phyloP scores from a whole-genome alignment of 2,888 invertebrate genomes.

The Oeneis ivallda region DNA sequence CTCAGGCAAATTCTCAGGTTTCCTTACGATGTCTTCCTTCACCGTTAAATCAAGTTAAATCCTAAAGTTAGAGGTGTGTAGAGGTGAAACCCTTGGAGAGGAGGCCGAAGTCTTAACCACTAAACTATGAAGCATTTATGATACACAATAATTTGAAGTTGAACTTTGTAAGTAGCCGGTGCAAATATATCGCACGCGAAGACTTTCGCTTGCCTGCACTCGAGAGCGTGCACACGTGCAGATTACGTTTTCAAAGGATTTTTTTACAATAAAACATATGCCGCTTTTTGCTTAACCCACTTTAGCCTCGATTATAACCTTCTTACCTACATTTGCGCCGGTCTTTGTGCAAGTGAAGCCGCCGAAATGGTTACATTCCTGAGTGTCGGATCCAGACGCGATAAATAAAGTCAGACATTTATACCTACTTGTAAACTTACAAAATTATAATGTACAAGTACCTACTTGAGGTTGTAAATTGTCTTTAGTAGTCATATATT shows the following conservation, averaged over 20 bases:
- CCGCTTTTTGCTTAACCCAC: conserved; percentile 81
- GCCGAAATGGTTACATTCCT: conserved; percentile 45
- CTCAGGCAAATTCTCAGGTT: too few relatives aligned
- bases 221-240: conserved; percentile 74
- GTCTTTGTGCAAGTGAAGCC: conserved; percentile 67
- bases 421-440: neutral
- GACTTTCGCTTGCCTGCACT: conserved; percentile 60
- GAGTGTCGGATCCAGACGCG: conserved; percentile 23
- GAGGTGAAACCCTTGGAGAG: too few relatives aligned
- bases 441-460: too few relatives aligned
- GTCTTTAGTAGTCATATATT: too few relatives aligned
- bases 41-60: too few relatives aligned
- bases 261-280: conserved; percentile 80
- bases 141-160: neutral
- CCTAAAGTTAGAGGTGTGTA: too few relatives aligned
- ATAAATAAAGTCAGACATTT: conserved; percentile 10
- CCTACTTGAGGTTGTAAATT: too few relatives aligned
- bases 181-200: conserved; percentile 52
- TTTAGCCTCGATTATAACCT: conserved; percentile 79
- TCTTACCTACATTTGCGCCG: conserved; percentile 80
- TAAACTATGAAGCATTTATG: neutral
- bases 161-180: neutral
- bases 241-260: conserved; percentile 70
- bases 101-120: too few relatives aligned
- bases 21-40: too few relatives aligned